Evolutionary conservation across 1,140 invertebrate species (phyloP).

Genomic region (Tetramorium parvispinum): DNA sequence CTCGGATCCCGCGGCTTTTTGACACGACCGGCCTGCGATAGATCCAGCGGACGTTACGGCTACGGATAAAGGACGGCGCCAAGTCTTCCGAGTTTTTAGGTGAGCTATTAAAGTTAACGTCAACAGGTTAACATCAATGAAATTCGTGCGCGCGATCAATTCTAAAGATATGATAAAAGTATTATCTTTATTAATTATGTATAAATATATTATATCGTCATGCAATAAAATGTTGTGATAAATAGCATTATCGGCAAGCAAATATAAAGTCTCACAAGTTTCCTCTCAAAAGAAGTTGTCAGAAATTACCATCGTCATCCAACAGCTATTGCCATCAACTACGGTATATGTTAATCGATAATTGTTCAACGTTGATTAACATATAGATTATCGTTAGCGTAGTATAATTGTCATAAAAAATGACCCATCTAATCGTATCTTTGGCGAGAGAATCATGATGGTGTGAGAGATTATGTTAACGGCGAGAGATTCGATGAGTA

Average conservation of each 20-base stretch:
- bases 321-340: neutral
- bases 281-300: neutral
- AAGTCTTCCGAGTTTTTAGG: neutral
- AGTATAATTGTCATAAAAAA: slow-evolving; percentile 21
- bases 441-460: slow-evolving; percentile 18
- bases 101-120: slow-evolving; percentile 20
- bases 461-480: slow-evolving; percentile 26
- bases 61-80: slow-evolving; percentile 1
- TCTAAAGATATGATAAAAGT: neutral
- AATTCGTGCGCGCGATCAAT: neutral
- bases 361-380: slow-evolving; percentile 34
- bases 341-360: neutral
- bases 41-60: neutral
- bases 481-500: slow-evolving; percentile 11
- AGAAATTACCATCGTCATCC: neutral
- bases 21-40: slow-evolving; percentile 18
- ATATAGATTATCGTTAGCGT: slow-evolving; percentile 11
- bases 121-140: neutral
- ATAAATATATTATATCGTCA: neutral
- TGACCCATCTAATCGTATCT: slow-evolving; percentile 20
- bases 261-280: neutral
- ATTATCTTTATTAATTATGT: neutral
- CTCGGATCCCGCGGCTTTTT: slow-evolving; percentile 46
- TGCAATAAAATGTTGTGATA: neutral
- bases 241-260: neutral